Evolutionary conservation across 1,140 invertebrate genomes (phyloP).

Genomic region (Drosophila truncata): DNA sequence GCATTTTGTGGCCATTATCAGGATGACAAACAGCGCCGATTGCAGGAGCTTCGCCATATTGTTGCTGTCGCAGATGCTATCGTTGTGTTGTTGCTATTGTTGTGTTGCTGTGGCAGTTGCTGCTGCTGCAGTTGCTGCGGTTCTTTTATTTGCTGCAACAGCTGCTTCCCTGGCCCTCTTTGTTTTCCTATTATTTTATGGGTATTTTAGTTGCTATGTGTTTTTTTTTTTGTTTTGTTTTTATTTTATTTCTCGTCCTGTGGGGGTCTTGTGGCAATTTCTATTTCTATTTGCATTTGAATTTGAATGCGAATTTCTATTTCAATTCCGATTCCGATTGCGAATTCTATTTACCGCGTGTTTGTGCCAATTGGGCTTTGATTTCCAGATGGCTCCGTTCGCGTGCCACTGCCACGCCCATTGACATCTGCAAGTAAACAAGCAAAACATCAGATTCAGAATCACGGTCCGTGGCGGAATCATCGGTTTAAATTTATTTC

Average conservation of each 20-base stretch:
- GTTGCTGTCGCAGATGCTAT: conserved; percentile 33
- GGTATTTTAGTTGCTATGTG: conserved; percentile 53
- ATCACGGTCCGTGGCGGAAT: conserved; percentile 50
- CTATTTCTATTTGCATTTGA: conserved; percentile 74
- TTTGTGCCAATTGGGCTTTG: conserved; percentile 80
- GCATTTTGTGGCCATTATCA: conserved; percentile 77
- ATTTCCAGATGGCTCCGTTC: conserved; percentile 68
- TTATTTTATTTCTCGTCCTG: conserved; percentile 16
- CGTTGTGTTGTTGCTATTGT: conserved; percentile 13
- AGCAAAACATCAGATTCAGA: conserved; percentile 44
- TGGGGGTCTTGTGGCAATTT: conserved; percentile 60
- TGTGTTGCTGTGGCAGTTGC: conserved; percentile 31
- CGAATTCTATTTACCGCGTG: conserved; percentile 67
- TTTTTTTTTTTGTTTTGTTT: conserved; percentile 17
- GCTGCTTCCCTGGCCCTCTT: conserved; percentile 28
- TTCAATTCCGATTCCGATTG: conserved; percentile 62
- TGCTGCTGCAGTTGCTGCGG: conserved; percentile 32
- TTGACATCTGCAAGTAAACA: conserved; percentile 78
- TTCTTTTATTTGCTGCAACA: conserved; percentile 44
- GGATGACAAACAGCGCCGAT: conserved; percentile 71
- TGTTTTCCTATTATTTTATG: conserved; percentile 68
- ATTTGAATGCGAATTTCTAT: conserved; percentile 78
- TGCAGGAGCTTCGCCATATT: conserved; percentile 64
- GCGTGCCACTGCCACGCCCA: conserved; percentile 51
- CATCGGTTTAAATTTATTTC: conserved; percentile 72